Evolutionary conservation across 2,113 vertebrate genomes (phyloP), one percentile per base, ranked within the genome.

Genomic region (Ellobius talpinus): DNA sequence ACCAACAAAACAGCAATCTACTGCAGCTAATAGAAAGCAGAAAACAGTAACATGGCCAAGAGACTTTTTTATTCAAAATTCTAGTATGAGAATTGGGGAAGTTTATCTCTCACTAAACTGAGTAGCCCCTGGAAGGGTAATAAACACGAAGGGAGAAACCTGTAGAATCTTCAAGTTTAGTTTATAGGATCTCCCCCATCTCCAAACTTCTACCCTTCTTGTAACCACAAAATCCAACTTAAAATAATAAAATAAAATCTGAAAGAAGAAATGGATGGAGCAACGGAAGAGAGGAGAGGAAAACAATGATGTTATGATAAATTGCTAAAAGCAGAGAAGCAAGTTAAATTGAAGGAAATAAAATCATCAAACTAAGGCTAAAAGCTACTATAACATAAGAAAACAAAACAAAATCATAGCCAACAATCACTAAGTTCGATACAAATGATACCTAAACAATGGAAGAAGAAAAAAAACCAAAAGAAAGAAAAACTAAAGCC

Each of bases 361-460:
- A 94, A 93, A 96, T 68, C 14, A 77, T 29, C 87, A 89, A 94
- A 78, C 82, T 91, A 91, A 82, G 7, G 58, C 81, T 88, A 92
- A 63, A 45, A 47, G 29, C 87, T 87, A 90, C 47, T 50, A 74
- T 93, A 91, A 39, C 52, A 29, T 42, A 86, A 77, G 9, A 52
- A 87, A 90, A 87, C 70, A 95, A 68, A 95, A 31, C 26, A 87
- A 92, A 88, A 92, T 63, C 78, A 79, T 93, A 72, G 21, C 19
- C 39, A 72, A n/a, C 63, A 66, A 52, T n/a, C 42, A 52, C 66
- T 66, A 95, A 90, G 10, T 68, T 82, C 86, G 85, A 78, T 55
- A 77, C 74, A 87, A 31, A 65, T 66, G 73, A 95, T 63, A 85
- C n/a, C 63, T 92, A 88, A 93, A 36, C 39, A 93, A 90, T 52